A percentile compares a stretch with the other conserved stretches of the same genome.
Evolutionary conservation across 2,888 invertebrate species (phyloP).

Genomic region (Drosophila borborema): DNA sequence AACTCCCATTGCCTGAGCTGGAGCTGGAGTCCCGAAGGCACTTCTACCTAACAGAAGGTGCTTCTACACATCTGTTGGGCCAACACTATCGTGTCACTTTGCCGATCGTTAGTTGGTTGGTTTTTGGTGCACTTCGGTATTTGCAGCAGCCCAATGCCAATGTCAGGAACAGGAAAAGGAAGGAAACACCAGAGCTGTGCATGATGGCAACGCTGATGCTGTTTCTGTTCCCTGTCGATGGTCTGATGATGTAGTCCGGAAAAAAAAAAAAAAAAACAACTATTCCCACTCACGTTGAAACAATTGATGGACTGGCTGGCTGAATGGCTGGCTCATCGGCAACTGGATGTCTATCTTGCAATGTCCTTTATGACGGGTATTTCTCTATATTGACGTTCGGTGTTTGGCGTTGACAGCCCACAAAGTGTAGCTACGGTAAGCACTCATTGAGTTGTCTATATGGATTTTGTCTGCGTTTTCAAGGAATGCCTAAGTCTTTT

Average conservation of each 20-base stretch:
- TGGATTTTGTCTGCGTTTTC: conserved; percentile 18
- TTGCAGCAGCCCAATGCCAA: conserved; percentile 20
- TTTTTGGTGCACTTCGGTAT: conserved; percentile 48
- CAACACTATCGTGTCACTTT: conserved; percentile 13
- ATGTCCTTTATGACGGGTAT: conserved; percentile 56
- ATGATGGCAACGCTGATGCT: conserved; percentile 48
- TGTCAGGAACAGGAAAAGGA: conserved; percentile 17
- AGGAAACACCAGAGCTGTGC: conserved; percentile 43
- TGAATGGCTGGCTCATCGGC: conserved; percentile 33
- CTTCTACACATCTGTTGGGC: conserved; percentile 17
- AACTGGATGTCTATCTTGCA: conserved; percentile 43
- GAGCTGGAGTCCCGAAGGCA: not conserved
- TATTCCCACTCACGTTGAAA: conserved; percentile 61
- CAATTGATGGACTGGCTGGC: conserved; percentile 50
- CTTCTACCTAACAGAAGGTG: conserved; percentile 12
- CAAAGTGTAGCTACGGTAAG: conserved; percentile 29
- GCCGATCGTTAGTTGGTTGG: conserved; percentile 52
- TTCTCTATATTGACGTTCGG: conserved; percentile 53
- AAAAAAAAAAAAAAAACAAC: conserved; percentile 46
- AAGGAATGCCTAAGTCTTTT: conserved; percentile 8
- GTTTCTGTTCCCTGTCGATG: conserved; percentile 26
- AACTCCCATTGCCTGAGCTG: not conserved
- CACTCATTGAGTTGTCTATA: conserved; percentile 25
- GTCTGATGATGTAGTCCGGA: conserved; percentile 55
- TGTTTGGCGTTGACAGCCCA: conserved; percentile 62